Base-by-base conservation (phyloP, 2,797 vertebrate genomes). In the Notolepis coatsorum region DNA sequence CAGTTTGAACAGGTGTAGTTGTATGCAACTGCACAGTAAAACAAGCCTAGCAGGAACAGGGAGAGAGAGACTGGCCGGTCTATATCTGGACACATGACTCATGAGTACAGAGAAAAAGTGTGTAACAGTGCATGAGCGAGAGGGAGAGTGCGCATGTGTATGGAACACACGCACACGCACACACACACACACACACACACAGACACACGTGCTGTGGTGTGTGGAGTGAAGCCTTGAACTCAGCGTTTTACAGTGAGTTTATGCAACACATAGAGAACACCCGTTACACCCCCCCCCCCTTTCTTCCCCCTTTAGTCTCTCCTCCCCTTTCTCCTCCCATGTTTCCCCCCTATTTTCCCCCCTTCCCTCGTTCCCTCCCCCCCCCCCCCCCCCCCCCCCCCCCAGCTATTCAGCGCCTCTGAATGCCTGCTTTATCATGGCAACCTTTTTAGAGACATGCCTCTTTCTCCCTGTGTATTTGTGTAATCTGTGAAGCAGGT, bases 161-260 rank as follows among this genome's bases (percentile, higher is more conserved):
- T n/a, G n/a, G n/a, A 20, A 15, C 31, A 4, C 54, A 59, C 48
- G 23, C 20, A 76, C 20, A 17, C 20, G 31, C 30, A 45, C 47
- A 55, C 49, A 59, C 57, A 35, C 49, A 35, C n/a, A n/a, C n/a
- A n/a, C n/a, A n/a, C n/a, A n/a, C n/a, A n/a, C 30, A 20, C 33
- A 17, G 66, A 75, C 70, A 68, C 35, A 49, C 82, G 79, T 65
- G 39, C 49, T n/a, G 0, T 2, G 24, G 46, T 73, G 58, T 55
- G 60, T 52, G 69, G 79, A 54, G 59, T 61, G 38, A 38, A 63
- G 53, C 81, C 77, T 83, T 89, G 86, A 87, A 87, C 82, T 82
- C 54, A 74, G 70, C 56, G 76, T 80, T 67, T 54, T 70, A 58
- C 45, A 79, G 48, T 6, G 2, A 42, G 37, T 79, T 84, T 71